Evolutionary conservation across 2,113 vertebrate genomes (phyloP).

Genomic region (Perca fluviatilis): DNA sequence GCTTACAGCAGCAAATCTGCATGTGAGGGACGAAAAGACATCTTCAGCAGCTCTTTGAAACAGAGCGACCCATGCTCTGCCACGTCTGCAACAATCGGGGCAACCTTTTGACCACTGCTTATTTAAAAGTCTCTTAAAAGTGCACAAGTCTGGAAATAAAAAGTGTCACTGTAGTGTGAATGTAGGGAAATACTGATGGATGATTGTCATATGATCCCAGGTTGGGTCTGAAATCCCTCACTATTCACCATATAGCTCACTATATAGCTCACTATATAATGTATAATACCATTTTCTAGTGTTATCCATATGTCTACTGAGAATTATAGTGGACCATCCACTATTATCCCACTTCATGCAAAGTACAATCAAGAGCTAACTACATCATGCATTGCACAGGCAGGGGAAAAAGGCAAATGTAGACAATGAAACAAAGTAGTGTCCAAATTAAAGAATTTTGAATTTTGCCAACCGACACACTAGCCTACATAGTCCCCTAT

Average conservation of each 20-base stretch:
- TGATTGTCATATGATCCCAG: neutral
- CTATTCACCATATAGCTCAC: neutral
- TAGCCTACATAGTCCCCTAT: neutral
- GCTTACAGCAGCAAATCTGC: slow-evolving; percentile 63
- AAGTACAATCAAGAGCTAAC: neutral
- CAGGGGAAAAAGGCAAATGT: neutral
- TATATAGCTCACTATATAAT: neutral
- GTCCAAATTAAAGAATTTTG: neutral
- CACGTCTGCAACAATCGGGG: neutral
- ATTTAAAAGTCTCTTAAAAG: neutral
- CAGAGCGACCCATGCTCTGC: neutral
- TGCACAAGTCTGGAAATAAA: neutral
- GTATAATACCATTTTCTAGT: neutral
- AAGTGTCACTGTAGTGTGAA: neutral
- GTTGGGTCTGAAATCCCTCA: neutral
- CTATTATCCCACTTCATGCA: neutral
- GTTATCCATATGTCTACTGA: neutral
- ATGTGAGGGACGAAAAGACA: slow-evolving; percentile 42
- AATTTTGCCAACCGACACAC: neutral
- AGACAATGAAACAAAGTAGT: neutral
- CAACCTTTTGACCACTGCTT: neutral
- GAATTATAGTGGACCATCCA: neutral
- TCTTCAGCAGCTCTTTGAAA: slow-evolving; percentile 14
- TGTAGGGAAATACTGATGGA: neutral
- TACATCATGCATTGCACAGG: neutral